Base-by-base conservation (phyloP, 2,888 invertebrate genomes). In the Stratiomys singularior region DNA sequence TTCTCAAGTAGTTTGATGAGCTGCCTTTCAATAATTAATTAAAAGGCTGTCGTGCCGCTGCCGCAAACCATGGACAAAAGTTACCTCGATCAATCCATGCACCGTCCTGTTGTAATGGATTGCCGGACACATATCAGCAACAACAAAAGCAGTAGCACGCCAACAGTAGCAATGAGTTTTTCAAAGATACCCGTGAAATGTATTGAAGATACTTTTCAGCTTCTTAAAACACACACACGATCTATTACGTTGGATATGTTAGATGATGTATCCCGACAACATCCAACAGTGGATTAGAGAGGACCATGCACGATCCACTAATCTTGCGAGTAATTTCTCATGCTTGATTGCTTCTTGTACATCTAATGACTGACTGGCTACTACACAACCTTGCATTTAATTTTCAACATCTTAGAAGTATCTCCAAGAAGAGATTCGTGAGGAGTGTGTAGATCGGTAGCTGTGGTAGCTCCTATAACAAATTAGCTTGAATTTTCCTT, bases 1-100 rank as follows among this genome's bases (percentile, higher is more conserved):
- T 46, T 69, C 46, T 25, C 21, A 46, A 46, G 46, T 46, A n/a
- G 23, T 69, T 69, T 69, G 69, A 69, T 69, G 69, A 69, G 21
- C 46, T 69, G 25, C 46, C 69, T 18, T 23, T 47, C 46, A 7
- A 11, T 18, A 21, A 69, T 44, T 69, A 69, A 69, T 69, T 69
- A 69, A 21, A 13, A 46, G 4, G 25, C 63, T 27, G 63, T 15
- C 63, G 63, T 15, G 37, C 37, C 27, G 63, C 28, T 27, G 27
- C 63, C 27, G 63, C 1, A 23, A 27, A 52, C 3, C 15, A 18
- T 18, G 3, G 2, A 63, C 27, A 63, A 15, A 23, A 63, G 27
- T 27, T 25, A n/a, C n/a, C 63, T 25, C 63, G 28, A 27, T 63
- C 28, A 13, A 27, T 5, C 21, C 37, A 9, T 37, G 3, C 9